A percentile compares a stretch with the other conserved stretches of the same genome.
These are phyloP conservation scores for Aspidapion aeneum DNA, from an alignment of 2,888 invertebrate genomes.

Conservation along the genomic window DNA sequence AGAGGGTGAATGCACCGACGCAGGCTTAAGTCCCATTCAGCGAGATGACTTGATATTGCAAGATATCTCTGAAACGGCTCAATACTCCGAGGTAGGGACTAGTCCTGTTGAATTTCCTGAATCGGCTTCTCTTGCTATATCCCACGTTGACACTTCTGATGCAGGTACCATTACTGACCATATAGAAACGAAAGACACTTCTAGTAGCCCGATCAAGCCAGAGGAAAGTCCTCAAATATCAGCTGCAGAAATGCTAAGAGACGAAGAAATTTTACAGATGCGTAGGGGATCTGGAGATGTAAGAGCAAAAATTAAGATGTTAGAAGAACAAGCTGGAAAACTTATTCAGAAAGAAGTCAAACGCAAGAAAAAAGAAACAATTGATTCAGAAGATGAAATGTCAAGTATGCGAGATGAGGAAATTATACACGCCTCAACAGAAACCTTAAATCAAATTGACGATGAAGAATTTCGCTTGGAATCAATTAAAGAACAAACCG, in stretches of 20 bases:
- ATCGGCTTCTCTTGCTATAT: constrained; percentile 43
- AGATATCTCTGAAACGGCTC: constrained; percentile 43
- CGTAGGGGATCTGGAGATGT: constrained; percentile 53
- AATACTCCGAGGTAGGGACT: constrained; percentile 50
- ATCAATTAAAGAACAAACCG: constrained; percentile 27
- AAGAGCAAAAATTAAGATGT: constrained; percentile 52
- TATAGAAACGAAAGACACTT: constrained; percentile 52
- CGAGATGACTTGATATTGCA: constrained; percentile 49
- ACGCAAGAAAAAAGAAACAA: constrained; percentile 40
- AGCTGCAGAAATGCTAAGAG: constrained; percentile 35
- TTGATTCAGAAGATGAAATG: constrained; percentile 47
- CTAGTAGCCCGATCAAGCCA: constrained; percentile 51
- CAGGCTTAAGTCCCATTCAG: constrained; percentile 55
- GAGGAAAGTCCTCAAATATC: constrained; percentile 38
- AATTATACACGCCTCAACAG: constrained; percentile 42
- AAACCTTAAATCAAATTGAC: constrained; percentile 45
- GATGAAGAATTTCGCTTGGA: constrained; percentile 41
- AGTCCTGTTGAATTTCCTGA: constrained; percentile 53
- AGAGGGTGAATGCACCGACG: constrained; percentile 54
- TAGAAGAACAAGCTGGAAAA: constrained; percentile 51
- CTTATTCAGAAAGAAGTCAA: constrained; percentile 40
- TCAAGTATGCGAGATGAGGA: constrained; percentile 48
- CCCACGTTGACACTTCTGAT: constrained; percentile 52
- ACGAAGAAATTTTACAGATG: constrained; percentile 43
- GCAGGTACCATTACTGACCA: constrained; percentile 52